Evolutionary conservation across 2,113 vertebrate genomes (phyloP).

Genomic region (Nothoprocta perdicaria): DNA sequence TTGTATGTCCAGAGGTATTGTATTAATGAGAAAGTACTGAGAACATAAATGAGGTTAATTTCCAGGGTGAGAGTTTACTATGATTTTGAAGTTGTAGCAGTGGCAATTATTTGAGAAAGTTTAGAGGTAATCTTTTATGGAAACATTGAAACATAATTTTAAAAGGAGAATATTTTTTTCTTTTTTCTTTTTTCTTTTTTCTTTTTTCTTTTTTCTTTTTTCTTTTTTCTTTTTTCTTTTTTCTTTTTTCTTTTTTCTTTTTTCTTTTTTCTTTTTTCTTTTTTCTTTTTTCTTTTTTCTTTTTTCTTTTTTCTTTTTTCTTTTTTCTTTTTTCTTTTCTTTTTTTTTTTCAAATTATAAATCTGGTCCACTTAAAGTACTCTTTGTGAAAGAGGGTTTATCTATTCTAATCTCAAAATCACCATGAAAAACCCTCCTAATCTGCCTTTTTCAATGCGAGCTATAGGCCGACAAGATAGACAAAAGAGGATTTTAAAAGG

Average conservation of each 20-base stretch:
- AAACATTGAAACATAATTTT: background rate
- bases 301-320: background rate
- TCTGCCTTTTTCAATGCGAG: background rate
- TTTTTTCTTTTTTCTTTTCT: background rate
- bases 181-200: background rate
- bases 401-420: slow-evolving; percentile 2
- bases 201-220: background rate
- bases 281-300: background rate
- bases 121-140: background rate
- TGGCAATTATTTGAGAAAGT: background rate
- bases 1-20: background rate
- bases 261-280: background rate
- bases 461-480: background rate
- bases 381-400: background rate
- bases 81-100: slow-evolving; percentile 1
- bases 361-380: background rate
- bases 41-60: background rate
- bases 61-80: slow-evolving; percentile 1
- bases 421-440: background rate
- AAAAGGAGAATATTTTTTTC: background rate
- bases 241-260: background rate
- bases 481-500: background rate
- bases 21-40: background rate
- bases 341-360: background rate
- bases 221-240: background rate